Evolutionary conservation across 2,888 invertebrate genomes (phyloP).

Genomic region (Drosophila acutilabella): DNA sequence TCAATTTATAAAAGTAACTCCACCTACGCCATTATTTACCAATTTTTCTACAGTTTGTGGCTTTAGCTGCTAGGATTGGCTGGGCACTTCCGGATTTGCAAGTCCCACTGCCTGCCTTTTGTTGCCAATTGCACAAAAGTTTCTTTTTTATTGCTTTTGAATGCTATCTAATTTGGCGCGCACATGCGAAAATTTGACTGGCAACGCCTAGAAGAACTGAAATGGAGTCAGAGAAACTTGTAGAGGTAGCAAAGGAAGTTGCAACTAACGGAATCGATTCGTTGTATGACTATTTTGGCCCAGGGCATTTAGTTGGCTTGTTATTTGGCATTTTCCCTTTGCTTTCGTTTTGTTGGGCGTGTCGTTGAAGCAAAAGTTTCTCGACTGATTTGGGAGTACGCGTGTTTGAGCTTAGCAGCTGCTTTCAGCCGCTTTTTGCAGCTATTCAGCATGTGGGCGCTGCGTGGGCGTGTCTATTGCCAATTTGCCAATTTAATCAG

Average conservation of each 20-base stretch:
- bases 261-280: slow-evolving; percentile 56
- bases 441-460: slow-evolving; percentile 25
- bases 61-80: slow-evolving; percentile 15
- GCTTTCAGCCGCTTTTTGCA: slow-evolving; percentile 26
- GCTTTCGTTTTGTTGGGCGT: slow-evolving; percentile 49
- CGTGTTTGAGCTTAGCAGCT: slow-evolving; percentile 65
- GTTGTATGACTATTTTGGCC: slow-evolving; percentile 33
- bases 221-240: neutral
- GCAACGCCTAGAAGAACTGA: slow-evolving; percentile 56
- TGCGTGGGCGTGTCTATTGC: slow-evolving; percentile 51
- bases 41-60: neutral
- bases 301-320: slow-evolving; percentile 46
- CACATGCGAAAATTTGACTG: slow-evolving; percentile 74
- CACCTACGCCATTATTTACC: slow-evolving; percentile 22
- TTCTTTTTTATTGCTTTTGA: slow-evolving; percentile 69
- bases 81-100: slow-evolving; percentile 18
- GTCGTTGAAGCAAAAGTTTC: slow-evolving; percentile 50
- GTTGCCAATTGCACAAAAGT: slow-evolving; percentile 59
- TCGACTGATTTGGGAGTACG: slow-evolving; percentile 55
- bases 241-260: slow-evolving; percentile 14
- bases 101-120: slow-evolving; percentile 17
- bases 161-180: slow-evolving; percentile 70
- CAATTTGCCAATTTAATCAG: slow-evolving; percentile 71
- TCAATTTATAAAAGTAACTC: slow-evolving; percentile 13
- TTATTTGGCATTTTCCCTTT: slow-evolving; percentile 5